These are phyloP conservation scores for Helicoverpa zea DNA, from an alignment of 1,140 invertebrate species.

Conservation along the genomic window DNA sequence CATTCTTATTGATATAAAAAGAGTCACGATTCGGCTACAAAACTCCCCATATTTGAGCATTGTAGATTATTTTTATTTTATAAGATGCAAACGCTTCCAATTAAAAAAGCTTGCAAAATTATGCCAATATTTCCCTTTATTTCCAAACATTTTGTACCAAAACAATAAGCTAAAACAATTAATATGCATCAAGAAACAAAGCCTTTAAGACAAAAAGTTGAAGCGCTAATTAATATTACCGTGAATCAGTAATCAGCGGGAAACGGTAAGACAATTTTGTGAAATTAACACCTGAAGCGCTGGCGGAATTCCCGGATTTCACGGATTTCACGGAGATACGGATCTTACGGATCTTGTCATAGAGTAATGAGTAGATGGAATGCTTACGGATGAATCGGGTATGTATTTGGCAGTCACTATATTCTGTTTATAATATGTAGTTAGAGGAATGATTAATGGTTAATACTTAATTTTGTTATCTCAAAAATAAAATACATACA, in stretches of 20 bases:
- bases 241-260: slow-evolving; percentile 32
- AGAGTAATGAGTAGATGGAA: slow-evolving; percentile 11
- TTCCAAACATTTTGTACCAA: neutral
- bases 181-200: slow-evolving; percentile 22
- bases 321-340: neutral
- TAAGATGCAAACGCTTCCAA: too few species aligned
- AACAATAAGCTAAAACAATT: slow-evolving; percentile 24
- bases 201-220: slow-evolving; percentile 27
- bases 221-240: slow-evolving; percentile 18
- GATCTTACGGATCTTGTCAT: slow-evolving; percentile 3
- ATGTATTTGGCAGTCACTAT: too few species aligned
- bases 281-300: slow-evolving; percentile 28
- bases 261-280: slow-evolving; percentile 37
- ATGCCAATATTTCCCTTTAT: neutral
- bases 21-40: too few species aligned
- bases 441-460: too few species aligned
- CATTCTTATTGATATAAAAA: too few species aligned
- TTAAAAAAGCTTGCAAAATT: neutral
- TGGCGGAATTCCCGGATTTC: slow-evolving; percentile 5
- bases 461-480: too few species aligned
- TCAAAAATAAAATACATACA: too few species aligned
- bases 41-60: too few species aligned
- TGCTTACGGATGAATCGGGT: too few species aligned
- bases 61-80: too few species aligned
- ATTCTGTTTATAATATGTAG: too few species aligned